Percentiles rank a stretch among this genome's conserved stretches.
Conservation (phyloP, 1,140 invertebrate species). For the Pollicipes pollicipes region DNA sequence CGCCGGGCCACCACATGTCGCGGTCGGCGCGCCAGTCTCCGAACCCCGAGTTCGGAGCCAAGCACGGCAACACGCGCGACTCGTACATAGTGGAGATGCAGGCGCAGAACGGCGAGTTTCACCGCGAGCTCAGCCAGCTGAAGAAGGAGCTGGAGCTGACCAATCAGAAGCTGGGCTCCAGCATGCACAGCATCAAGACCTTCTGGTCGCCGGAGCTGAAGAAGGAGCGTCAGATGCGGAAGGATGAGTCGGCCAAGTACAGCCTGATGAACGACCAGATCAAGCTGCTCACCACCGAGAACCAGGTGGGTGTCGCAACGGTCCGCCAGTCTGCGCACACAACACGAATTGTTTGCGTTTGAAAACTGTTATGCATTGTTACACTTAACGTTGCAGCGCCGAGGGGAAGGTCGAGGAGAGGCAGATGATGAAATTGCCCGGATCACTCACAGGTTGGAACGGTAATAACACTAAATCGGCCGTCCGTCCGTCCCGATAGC, state of each 20-base stretch:
- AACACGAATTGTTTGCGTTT: too few species aligned
- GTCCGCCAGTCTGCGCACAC: neutral
- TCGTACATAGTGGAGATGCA: constrained; percentile 79
- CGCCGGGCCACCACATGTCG: constrained; percentile 25
- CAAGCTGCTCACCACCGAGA: constrained; percentile 87
- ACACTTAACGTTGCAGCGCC: too few species aligned
- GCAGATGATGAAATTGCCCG: too few species aligned
- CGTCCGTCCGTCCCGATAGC: too few species aligned
- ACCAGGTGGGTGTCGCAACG: constrained; percentile 55
- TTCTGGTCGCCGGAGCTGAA: constrained; percentile 99
- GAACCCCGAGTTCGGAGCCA: constrained; percentile 31
- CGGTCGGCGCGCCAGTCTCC: constrained; percentile 40
- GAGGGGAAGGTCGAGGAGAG: too few species aligned
- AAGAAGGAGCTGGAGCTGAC: constrained; percentile 92
- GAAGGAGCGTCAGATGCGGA: constrained; percentile 84
- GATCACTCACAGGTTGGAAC: too few species aligned
- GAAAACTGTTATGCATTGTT: too few species aligned
- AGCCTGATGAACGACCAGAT: constrained; percentile 91
- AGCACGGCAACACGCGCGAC: constrained; percentile 20
- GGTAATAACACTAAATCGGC: too few species aligned
- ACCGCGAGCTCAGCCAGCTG: constrained; percentile 85
- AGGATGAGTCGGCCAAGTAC: constrained; percentile 96
- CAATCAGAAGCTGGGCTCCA: constrained; percentile 93
- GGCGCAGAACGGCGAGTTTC: constrained; percentile 82
- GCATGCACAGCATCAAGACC: constrained; percentile 98